Evolutionary conservation across 2,888 invertebrate genomes (phyloP).

Genomic region (Atrina japonica): DNA sequence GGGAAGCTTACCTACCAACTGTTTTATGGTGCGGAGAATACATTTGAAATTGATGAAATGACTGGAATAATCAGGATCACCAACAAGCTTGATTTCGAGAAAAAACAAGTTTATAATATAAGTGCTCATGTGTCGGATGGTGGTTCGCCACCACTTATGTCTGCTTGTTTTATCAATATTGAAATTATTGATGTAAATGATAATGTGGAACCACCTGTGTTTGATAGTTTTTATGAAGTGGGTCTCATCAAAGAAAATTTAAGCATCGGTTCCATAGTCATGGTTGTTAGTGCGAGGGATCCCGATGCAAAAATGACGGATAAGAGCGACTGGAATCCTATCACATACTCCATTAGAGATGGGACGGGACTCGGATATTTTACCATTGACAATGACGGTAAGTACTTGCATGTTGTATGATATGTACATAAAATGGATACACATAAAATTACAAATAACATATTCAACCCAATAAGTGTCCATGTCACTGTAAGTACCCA

Average conservation of each 20-base stretch:
- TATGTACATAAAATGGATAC: no score
- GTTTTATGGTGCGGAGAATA: slow-evolving; percentile 77
- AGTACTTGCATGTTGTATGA: no score
- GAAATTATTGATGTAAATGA: slow-evolving; percentile 96
- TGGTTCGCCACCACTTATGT: slow-evolving; percentile 87
- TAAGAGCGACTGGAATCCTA: slow-evolving; percentile 83
- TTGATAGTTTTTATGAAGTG: slow-evolving; percentile 89
- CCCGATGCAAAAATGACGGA: slow-evolving; percentile 86
- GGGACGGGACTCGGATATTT: slow-evolving; percentile 96
- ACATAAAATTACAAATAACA: no score
- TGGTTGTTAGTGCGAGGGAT: slow-evolving; percentile 90
- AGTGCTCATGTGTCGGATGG: slow-evolving; percentile 92
- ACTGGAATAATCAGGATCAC: slow-evolving; percentile 93
- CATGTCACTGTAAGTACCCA: no score
- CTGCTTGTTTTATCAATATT: slow-evolving; percentile 89
- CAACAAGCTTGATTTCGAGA: slow-evolving; percentile 92
- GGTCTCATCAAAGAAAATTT: slow-evolving; percentile 91
- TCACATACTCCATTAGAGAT: slow-evolving; percentile 92
- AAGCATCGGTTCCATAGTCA: slow-evolving; percentile 88
- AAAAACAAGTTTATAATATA: slow-evolving; percentile 92
- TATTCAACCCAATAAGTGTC: no score
- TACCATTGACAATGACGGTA: slow-evolving; percentile 93
- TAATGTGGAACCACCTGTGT: slow-evolving; percentile 91
- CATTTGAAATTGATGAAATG: slow-evolving; percentile 90
- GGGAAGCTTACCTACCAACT: slow-evolving; percentile 90